Base-by-base conservation (phyloP, 2,113 vertebrate genomes). In the Odocoileus hemionus region DNA sequence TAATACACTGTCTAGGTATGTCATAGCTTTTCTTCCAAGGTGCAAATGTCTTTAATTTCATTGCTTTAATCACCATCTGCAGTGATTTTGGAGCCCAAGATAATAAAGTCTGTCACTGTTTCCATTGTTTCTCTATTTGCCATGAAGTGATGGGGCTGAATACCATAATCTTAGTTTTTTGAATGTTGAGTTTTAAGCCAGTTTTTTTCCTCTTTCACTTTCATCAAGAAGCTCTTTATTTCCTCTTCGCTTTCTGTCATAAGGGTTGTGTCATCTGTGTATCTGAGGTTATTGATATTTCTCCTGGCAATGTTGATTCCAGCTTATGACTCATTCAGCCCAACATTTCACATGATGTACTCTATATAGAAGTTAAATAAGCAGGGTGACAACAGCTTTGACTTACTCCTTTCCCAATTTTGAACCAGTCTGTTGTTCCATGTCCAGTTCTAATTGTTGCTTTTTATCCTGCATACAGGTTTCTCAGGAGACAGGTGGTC, bases 1-100 rank as follows among this genome's bases (percentile, higher is more conserved):
- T 70, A 36, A 39, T 70, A 70, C 0, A 0, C n/a, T 70, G 9
- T 70, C n/a, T 11, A 70, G 9, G 1, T 70, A 12, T 70, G 19
- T 70, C 64, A 36, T 17, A 70, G 64, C 9, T 70, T 70, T 39
- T 36, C n/a, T 70, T 36, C 9, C 67, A 36, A 36, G 67, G 14
- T 64, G 2, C 67, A 70, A 70, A 4, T 36, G 1, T 36, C n/a
- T 70, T 70, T 70, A 36, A 36, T 70, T 70, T 23, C n/a, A 70
- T 36, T 36, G n/a, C n/a, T 70, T 5, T 19, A 70, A 2, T 70
- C 19, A 39, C 67, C n/a, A 70, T 70, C 67, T 70, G 67, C 67
- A 36, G 9, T 70, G 67, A 70, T 70, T 70, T 23, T 70, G 10
- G 67, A 70, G 67, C 21, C 67, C 67, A 36, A 70, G 17, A 70